These are phyloP conservation scores for Dasysyrphus tricinctus DNA, from an alignment of 2,888 invertebrate genomes.

Conservation along the genomic window DNA sequence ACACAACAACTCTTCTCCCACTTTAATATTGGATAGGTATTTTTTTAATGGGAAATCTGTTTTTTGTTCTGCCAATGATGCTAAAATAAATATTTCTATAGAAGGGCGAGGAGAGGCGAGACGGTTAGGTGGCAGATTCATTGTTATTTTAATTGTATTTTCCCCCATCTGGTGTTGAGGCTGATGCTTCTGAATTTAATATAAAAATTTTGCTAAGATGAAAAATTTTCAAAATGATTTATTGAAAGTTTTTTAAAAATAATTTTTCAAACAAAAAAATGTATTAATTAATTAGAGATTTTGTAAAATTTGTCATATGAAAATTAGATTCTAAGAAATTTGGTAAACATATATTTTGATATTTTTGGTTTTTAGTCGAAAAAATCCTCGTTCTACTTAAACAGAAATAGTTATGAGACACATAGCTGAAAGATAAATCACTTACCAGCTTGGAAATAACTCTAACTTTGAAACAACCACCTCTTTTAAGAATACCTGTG, in stretches of 20 bases:
- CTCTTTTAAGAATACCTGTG: no score
- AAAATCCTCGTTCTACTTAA: neutral
- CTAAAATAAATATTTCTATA: slow-evolving; percentile 50
- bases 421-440: neutral
- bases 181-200: neutral
- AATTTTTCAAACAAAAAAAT: neutral
- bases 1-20: slow-evolving; percentile 17
- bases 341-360: neutral
- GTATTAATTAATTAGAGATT: neutral
- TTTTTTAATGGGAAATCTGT: slow-evolving; percentile 19
- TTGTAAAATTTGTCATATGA: neutral
- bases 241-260: neutral
- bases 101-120: neutral
- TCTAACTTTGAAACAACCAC: no score
- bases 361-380: neutral
- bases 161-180: neutral
- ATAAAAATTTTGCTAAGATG: neutral
- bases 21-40: neutral
- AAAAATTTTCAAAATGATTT: neutral
- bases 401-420: neutral
- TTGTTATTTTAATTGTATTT: slow-evolving; percentile 21
- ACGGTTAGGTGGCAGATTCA: neutral
- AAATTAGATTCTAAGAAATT: neutral
- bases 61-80: slow-evolving; percentile 28
- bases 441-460: no score